Evolutionary conservation across 2,888 invertebrate species (phyloP).

Genomic region (Ennomos fuscantarius): DNA sequence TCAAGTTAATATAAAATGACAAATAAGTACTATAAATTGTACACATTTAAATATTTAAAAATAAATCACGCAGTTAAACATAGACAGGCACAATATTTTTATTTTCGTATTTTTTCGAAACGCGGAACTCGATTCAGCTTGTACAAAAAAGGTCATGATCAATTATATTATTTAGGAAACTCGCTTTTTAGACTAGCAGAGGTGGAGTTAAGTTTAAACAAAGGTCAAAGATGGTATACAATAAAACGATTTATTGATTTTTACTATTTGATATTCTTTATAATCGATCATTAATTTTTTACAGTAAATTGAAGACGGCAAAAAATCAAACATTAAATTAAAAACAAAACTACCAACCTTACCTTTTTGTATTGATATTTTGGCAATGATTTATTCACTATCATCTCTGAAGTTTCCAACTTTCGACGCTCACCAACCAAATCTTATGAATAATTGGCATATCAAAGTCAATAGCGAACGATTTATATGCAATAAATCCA

Average conservation of each 20-base stretch:
- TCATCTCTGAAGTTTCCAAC: neutral
- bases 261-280: neutral
- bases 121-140: constrained; percentile 55
- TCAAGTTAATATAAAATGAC: constrained; percentile 1
- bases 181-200: constrained; percentile 42
- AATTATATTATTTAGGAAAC: constrained; percentile 55
- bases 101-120: constrained; percentile 45
- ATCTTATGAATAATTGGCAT: constrained; percentile 12
- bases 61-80: constrained; percentile 16
- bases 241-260: constrained; percentile 26
- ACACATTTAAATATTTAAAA: neutral
- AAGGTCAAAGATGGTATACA: constrained; percentile 35
- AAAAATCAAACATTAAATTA: too few species aligned
- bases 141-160: constrained; percentile 62
- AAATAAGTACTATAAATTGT: too few species aligned
- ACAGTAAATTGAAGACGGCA: constrained; percentile 6
- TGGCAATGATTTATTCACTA: neutral
- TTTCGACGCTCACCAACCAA: neutral
- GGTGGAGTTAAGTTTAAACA: constrained; percentile 36
- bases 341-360: too few species aligned
- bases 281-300: constrained; percentile 1
- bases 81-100: constrained; percentile 28
- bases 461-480: constrained; percentile 4
- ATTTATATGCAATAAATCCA: constrained; percentile 17
- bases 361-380: neutral